Base-by-base conservation (phyloP, 2,797 vertebrate genomes). In the Lateolabrax maculatus region DNA sequence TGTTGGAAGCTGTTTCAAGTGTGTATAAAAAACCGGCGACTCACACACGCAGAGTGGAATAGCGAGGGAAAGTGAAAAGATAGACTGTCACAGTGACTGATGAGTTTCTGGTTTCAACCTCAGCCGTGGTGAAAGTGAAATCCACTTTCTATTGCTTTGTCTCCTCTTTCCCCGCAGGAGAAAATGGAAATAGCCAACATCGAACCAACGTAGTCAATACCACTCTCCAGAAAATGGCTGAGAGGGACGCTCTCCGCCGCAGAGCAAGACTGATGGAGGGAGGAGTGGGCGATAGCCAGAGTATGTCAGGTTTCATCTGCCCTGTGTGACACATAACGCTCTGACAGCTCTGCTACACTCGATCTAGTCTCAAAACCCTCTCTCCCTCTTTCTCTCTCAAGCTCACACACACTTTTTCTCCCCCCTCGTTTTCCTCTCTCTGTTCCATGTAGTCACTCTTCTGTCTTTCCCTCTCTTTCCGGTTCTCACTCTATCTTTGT, bases 181-280 rank as follows among this genome's bases (percentile, higher is more conserved):
- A 89, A 90, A 91, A 92, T 91, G 87, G 86, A 90, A 92, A 91
- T 88, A 89, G 90, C 88, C 85, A 69, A 76, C 87, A 90, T 90
- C 34, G 88, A 91, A 88, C 84, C 44, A 11, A 51, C 51, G 23
- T 77, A 83, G 90, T 92, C 90, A 85, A 93, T 91, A 91, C 64
- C 79, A 81, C 84, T 90, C 86, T 85, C 46, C 65, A 77, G 79
- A 77, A 84, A 83, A 87, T 76, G 73, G 83, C 87, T 84, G 87
- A 90, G 83, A 83, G 89, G 85, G 83, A 81, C 23, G 41, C 75
- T 81, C 60, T 61, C 55, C 2, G 29, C 78, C 71, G 21, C 39
- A 75, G 79, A 90, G 79, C 64, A 27, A 41, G 81, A 56, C 52
- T 65, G 80, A 84, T 80, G 83, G 61, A 83, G 75, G 84, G 87